These are phyloP conservation scores for Pelodiscus sinensis DNA, from an alignment of 2,113 vertebrate genomes.

Conservation along the genomic window DNA sequence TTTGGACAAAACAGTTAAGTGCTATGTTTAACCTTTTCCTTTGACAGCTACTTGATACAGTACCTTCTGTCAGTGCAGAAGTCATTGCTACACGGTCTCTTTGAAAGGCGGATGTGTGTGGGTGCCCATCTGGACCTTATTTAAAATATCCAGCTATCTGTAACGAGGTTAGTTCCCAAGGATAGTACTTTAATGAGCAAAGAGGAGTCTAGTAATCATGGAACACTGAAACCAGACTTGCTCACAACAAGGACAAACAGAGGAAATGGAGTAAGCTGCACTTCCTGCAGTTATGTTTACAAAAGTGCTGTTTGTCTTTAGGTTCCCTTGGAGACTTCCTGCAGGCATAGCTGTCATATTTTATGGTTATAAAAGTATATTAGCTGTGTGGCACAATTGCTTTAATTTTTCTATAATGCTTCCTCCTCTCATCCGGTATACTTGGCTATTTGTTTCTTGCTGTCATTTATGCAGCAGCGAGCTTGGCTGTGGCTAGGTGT, in stretches of 20 bases:
- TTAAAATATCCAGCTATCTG: rapidly evolving
- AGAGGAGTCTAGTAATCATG: not conserved
- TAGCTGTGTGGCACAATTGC: rapidly evolving
- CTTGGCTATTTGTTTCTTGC: not conserved
- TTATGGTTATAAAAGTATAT: not conserved
- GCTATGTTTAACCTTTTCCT: not conserved
- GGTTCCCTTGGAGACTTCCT: not conserved
- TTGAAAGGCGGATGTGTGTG: not conserved
- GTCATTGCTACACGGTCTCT: not conserved
- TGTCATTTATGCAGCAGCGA: not conserved
- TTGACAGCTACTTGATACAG: rapidly evolving
- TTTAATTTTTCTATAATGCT: rapidly evolving
- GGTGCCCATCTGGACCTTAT: not conserved
- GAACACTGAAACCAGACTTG: not conserved
- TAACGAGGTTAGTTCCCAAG: not conserved
- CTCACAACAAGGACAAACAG: not conserved
- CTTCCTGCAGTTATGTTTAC: not conserved
- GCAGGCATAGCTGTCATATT: rapidly evolving
- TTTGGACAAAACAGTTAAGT: not conserved
- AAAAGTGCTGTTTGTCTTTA: not conserved
- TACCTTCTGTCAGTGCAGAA: not conserved
- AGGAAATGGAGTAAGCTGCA: rapidly evolving
- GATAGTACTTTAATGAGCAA: not conserved
- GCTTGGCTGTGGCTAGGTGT: not conserved
- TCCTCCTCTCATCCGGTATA: rapidly evolving